Evolutionary conservation across 2,888 invertebrate species (phyloP).

Genomic region (Nemotelus nigrinus): DNA sequence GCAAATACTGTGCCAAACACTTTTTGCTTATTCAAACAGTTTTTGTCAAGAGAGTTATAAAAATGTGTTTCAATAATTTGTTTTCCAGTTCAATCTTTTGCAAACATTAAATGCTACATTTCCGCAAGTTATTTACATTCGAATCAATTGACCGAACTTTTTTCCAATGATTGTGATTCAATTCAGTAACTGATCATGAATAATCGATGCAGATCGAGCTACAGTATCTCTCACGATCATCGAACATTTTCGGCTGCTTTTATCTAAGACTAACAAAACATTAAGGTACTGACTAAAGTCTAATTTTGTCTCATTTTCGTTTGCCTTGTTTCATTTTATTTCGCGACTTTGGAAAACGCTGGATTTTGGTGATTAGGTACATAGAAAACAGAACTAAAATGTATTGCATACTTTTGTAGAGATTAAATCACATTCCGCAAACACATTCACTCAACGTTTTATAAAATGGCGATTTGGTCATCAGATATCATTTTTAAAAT

Average conservation of each 20-base stretch:
- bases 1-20: neutral
- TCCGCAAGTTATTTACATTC: slow-evolving; percentile 12
- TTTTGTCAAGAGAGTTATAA: slow-evolving; percentile 32
- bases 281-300: slow-evolving; percentile 4
- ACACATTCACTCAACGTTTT: slow-evolving; percentile 41
- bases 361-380: slow-evolving; percentile 28
- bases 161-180: no score
- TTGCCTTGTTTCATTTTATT: slow-evolving; percentile 63
- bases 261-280: slow-evolving; percentile 26
- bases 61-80: neutral
- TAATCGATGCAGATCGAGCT: neutral
- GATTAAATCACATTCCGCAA: slow-evolving; percentile 41
- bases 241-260: slow-evolving; percentile 4
- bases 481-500: slow-evolving; percentile 37
- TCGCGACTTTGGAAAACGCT: slow-evolving; percentile 56
- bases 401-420: slow-evolving; percentile 24
- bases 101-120: slow-evolving; percentile 22
- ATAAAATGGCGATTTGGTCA: slow-evolving; percentile 44
- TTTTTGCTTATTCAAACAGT: slow-evolving; percentile 21
- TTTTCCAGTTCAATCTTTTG: neutral
- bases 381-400: slow-evolving; percentile 30
- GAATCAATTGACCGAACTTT: neutral
- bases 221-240: slow-evolving; percentile 1
- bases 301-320: neutral
- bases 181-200: no score